These are phyloP conservation scores for Heliconius erato DNA, from an alignment of 2,888 invertebrate species.

Conservation along the genomic window DNA sequence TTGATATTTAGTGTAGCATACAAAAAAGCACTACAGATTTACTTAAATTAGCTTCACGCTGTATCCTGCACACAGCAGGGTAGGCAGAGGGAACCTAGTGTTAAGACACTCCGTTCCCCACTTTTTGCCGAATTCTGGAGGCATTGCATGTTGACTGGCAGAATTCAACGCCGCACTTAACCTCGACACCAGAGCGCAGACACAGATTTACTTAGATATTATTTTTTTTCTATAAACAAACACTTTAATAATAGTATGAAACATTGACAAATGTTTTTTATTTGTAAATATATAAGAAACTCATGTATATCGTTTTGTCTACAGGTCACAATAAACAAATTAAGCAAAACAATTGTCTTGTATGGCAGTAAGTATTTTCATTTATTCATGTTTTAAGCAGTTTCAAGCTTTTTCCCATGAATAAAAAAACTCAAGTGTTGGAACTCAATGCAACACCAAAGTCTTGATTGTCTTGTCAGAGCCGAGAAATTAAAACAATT, in stretches of 20 bases:
- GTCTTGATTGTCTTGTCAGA: background rate
- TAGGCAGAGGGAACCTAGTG: no score
- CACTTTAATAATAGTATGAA: background rate
- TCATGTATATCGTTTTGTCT: conserved; percentile 51
- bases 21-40: no score
- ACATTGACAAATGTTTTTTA: background rate
- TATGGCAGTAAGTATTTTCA: conserved; percentile 70
- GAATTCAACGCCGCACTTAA: no score
- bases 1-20: background rate
- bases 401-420: no score
- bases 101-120: no score
- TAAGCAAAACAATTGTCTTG: conserved; percentile 75
- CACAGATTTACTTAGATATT: no score
- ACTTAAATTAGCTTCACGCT: no score
- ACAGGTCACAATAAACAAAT: conserved; percentile 78
- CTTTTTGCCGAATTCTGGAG: no score
- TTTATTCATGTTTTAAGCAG: background rate
- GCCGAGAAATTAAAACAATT: background rate
- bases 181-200: no score
- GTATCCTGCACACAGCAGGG: no score
- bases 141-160: no score
- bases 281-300: background rate
- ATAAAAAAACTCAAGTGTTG: background rate
- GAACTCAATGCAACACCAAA: background rate
- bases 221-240: no score